phyloP scores from a whole-genome alignment of 1,140 invertebrate species.

The Drosophila guanche region DNA sequence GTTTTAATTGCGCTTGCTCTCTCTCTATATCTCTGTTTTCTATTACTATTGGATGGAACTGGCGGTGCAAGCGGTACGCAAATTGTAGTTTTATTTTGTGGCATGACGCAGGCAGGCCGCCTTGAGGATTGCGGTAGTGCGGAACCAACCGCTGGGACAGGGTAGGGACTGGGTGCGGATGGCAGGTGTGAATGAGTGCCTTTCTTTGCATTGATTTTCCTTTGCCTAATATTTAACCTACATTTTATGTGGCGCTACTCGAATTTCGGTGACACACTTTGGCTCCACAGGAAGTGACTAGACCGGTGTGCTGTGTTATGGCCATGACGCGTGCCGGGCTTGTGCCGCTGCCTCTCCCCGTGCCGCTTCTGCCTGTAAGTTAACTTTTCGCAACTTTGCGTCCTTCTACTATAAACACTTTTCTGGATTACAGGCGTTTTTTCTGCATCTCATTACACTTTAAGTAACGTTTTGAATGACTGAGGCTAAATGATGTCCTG shows the following conservation, averaged over 20 bases:
- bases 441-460: constrained; percentile 51
- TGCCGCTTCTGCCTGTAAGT: background rate
- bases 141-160: background rate
- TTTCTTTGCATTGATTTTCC: constrained; percentile 58
- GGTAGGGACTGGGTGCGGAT: background rate
- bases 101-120: constrained; percentile 31
- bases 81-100: constrained; percentile 27
- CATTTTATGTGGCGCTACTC: constrained; percentile 50
- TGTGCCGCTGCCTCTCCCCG: constrained; percentile 4
- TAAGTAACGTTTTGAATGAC: constrained; percentile 19
- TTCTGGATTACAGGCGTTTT: constrained; percentile 49
- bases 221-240: constrained; percentile 65
- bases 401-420: constrained; percentile 12
- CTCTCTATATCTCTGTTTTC: too few species aligned
- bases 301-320: constrained; percentile 47
- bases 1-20: constrained; percentile 12
- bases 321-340: constrained; percentile 49
- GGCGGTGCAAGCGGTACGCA: constrained; percentile 23
- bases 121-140: too few species aligned
- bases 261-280: constrained; percentile 62
- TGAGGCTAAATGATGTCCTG: too few species aligned
- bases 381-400: constrained; percentile 34
- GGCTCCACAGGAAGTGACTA: constrained; percentile 57
- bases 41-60: constrained; percentile 1
- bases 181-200: constrained; percentile 45